Conservation (phyloP, 2,888 invertebrate species). For the Hypselothyrea guttata region DNA sequence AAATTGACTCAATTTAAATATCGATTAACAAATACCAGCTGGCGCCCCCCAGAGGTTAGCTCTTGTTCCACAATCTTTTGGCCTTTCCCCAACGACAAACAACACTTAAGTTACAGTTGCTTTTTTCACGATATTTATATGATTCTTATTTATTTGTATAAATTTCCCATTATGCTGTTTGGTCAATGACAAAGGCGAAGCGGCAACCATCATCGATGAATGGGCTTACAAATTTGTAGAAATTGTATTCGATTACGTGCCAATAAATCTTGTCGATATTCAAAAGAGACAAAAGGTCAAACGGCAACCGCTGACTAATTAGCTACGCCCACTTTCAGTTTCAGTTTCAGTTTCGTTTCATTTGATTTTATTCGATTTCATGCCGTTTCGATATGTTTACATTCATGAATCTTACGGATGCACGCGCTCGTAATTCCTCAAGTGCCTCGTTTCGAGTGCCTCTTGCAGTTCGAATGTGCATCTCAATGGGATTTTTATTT, state of each 20-base stretch:
- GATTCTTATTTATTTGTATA: conserved; percentile 12
- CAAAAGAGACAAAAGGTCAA: conserved; percentile 48
- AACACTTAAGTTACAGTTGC: conserved; percentile 12
- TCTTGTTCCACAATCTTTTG: not conserved
- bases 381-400: not conserved
- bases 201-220: conserved; percentile 6
- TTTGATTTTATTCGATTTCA: not conserved
- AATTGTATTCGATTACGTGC: conserved; percentile 31
- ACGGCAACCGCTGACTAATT: conserved; percentile 39
- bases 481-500: conserved; percentile 30
- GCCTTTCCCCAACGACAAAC: not conserved
- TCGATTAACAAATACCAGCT: conserved; percentile 49
- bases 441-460: conserved; percentile 2
- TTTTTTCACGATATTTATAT: conserved; percentile 34
- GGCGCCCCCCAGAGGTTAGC: conserved; percentile 4
- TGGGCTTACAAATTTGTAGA: conserved; percentile 26
- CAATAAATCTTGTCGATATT: conserved; percentile 48
- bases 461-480: not conserved
- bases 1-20: conserved; percentile 64
- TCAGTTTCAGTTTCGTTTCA: conserved; percentile 9
- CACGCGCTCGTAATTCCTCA: conserved; percentile 13
- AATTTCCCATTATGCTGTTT: conserved; percentile 4
- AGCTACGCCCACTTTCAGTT: conserved; percentile 63
- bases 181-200: conserved; percentile 9
- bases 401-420: conserved; percentile 22